These are phyloP conservation scores for Rhizomys pruinosus DNA, from an alignment of 2,113 vertebrate genomes.

Conservation along the genomic window DNA sequence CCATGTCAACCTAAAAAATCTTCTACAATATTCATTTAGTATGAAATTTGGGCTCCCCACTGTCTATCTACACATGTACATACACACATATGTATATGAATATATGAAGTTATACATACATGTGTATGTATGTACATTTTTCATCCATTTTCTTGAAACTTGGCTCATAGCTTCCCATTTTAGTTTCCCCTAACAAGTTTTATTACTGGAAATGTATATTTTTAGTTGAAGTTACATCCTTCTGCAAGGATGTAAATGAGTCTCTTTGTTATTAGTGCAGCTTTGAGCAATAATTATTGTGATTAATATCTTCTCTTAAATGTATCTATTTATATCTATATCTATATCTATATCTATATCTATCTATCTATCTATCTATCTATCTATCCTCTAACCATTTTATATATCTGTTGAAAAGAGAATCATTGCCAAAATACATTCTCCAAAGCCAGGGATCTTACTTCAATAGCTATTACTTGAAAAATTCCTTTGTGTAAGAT, in stretches of 20 bases:
- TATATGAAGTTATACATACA: too few species aligned
- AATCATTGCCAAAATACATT: not conserved
- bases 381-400: not conserved
- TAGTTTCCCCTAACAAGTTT: not conserved
- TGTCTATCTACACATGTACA: too few species aligned
- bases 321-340: too few species aligned
- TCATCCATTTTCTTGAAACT: not conserved
- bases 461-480: not conserved
- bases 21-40: conserved; percentile 17
- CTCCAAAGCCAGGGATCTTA: not conserved
- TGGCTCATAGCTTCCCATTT: not conserved
- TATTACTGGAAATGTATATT: not conserved
- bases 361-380: too few species aligned
- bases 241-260: conserved; percentile 9
- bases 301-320: not conserved
- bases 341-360: too few species aligned
- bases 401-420: not conserved
- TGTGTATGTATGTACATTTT: too few species aligned
- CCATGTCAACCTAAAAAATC: not conserved
- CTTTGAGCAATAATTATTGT: not conserved
- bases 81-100: too few species aligned
- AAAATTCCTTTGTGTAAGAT: not conserved
- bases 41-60: not conserved
- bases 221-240: not conserved
- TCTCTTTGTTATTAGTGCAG: not conserved